These are phyloP conservation scores for Chloroceryle amazona DNA, from an alignment of 2,797 vertebrate genomes.

Conservation along the genomic window DNA sequence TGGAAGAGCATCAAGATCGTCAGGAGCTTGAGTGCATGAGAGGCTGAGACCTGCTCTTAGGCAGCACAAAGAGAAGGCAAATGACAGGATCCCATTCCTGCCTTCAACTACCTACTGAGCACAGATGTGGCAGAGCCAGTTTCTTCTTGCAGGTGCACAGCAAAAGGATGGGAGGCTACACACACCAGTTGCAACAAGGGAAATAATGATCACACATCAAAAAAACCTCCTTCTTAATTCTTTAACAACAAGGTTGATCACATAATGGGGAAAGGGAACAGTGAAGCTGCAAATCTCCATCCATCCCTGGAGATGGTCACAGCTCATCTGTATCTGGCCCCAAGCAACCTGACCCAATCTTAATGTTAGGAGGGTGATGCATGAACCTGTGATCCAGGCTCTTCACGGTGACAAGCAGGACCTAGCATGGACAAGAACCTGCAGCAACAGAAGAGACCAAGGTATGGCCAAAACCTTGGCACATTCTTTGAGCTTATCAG, in stretches of 20 bases:
- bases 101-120: neutral
- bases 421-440: neutral
- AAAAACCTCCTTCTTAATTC: neutral
- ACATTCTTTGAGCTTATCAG: neutral
- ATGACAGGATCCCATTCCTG: neutral
- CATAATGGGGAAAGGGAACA: neutral
- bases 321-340: accelerated
- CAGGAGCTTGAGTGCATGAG: neutral
- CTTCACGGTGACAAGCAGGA: accelerated
- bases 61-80: neutral
- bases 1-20: neutral
- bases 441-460: neutral
- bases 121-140: neutral
- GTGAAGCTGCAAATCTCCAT: neutral
- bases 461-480: neutral
- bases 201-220: neutral
- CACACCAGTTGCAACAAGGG: neutral
- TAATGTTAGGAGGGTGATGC: neutral
- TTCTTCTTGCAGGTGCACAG: neutral
- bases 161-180: neutral
- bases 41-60: neutral
- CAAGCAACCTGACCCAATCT: neutral
- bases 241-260: neutral
- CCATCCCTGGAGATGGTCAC: neutral
- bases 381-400: neutral